These are phyloP conservation scores for Prosopocoilus inquinatus DNA, from an alignment of 2,888 invertebrate genomes.

Conservation along the genomic window DNA sequence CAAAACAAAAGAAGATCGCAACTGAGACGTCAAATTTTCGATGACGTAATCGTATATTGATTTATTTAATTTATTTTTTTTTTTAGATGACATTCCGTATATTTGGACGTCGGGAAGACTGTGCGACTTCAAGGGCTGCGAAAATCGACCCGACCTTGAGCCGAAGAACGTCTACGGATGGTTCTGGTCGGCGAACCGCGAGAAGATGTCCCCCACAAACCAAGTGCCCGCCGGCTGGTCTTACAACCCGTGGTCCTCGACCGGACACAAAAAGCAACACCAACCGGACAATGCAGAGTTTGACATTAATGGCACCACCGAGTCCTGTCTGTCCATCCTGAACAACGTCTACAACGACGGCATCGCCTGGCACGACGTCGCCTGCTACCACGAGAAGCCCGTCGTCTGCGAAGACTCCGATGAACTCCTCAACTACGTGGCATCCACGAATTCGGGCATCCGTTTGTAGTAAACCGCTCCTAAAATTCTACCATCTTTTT, in stretches of 20 bases:
- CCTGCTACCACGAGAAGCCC: conserved; percentile 91
- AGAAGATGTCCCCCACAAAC: conserved; percentile 82
- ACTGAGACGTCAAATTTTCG: no score
- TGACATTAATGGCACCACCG: conserved; percentile 83
- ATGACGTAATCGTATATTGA: no score
- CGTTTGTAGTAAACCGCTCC: conserved; percentile 59
- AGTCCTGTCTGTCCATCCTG: conserved; percentile 82
- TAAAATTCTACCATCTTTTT: no score
- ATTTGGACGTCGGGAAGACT: conserved; percentile 92
- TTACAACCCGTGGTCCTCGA: conserved; percentile 88
- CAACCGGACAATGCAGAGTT: conserved; percentile 92
- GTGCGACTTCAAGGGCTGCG: conserved; percentile 92
- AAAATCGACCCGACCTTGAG: conserved; percentile 79
- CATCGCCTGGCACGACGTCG: conserved; percentile 92
- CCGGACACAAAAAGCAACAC: conserved; percentile 83
- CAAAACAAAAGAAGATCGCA: no score
- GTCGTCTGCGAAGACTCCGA: conserved; percentile 89
- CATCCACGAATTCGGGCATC: conserved; percentile 79
- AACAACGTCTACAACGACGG: conserved; percentile 94
- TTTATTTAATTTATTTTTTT: conserved; percentile 17
- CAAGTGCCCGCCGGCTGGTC: conserved; percentile 69
- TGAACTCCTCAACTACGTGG: conserved; percentile 81
- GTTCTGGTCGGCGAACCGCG: conserved; percentile 92
- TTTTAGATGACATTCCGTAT: conserved; percentile 80
- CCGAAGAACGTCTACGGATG: conserved; percentile 84